phyloP scores from a whole-genome alignment of 2,113 vertebrate species.

The Sinocyclocheilus rhinocerous region DNA sequence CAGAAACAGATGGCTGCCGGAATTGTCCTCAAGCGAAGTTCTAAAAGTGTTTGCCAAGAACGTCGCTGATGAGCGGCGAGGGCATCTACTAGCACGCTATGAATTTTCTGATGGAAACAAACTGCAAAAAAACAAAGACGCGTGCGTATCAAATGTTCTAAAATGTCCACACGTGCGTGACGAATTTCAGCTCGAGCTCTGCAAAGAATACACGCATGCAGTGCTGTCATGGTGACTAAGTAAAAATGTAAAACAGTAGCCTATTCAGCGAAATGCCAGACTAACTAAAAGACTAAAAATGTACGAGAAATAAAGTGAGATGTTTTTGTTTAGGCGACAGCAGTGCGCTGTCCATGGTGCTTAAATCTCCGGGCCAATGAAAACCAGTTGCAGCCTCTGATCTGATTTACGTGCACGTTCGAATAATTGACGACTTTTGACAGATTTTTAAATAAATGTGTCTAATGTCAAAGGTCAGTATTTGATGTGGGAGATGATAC shows the following conservation, averaged over 20 bases:
- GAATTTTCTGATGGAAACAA: constrained; percentile 27
- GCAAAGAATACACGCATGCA: not conserved
- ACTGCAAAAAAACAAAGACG: not conserved
- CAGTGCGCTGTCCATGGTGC: constrained; percentile 46
- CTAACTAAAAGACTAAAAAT: not conserved
- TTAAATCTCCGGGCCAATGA: not conserved
- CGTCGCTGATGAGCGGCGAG: constrained; percentile 50
- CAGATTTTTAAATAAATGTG: not conserved
- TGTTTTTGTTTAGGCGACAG: not conserved
- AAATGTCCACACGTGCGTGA: too few relatives aligned
- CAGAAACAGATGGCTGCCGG: constrained; percentile 83
- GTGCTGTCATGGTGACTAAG: not conserved
- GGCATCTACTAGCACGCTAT: constrained; percentile 36
- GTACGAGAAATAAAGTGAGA: not conserved
- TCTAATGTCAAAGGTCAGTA: constrained; percentile 11
- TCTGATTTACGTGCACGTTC: not conserved
- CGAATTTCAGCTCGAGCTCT: not conserved
- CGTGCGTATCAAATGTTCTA: not conserved
- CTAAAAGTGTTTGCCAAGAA: constrained; percentile 73
- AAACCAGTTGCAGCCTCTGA: not conserved
- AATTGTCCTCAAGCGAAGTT: constrained; percentile 80
- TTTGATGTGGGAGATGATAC: constrained; percentile 7
- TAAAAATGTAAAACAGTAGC: not conserved
- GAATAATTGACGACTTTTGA: constrained; percentile 5
- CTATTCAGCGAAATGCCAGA: not conserved